Conservation (phyloP, 2,113 vertebrate species). For the Onychorhynchus coronatus region DNA sequence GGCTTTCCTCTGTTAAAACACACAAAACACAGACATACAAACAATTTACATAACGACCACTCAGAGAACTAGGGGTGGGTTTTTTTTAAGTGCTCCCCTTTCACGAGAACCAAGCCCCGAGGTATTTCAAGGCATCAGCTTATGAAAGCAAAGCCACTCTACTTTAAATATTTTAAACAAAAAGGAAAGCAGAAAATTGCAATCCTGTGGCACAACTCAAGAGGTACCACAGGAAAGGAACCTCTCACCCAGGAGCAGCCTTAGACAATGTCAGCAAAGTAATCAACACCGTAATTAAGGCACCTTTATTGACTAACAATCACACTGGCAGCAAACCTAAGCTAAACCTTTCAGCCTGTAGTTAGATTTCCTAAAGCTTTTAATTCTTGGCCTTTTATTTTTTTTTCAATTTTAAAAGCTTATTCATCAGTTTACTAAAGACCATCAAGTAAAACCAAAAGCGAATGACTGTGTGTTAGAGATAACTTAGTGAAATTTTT, state of each 20-base stretch:
- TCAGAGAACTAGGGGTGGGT: background rate
- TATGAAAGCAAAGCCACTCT: background rate
- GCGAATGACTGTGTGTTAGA: background rate
- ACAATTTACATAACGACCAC: background rate
- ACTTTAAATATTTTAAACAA: background rate
- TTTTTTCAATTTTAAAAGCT: background rate
- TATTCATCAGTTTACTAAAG: background rate
- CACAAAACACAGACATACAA: background rate
- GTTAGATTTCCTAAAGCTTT: background rate
- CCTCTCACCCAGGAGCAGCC: background rate
- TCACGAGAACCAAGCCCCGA: background rate
- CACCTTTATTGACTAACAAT: background rate
- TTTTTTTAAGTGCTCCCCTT: background rate
- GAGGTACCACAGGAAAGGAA: background rate
- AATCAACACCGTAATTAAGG: background rate
- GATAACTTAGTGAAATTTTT: background rate
- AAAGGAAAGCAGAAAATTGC: background rate
- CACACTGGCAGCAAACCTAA: background rate
- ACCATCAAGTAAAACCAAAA: background rate
- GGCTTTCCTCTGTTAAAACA: background rate
- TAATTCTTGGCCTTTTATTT: background rate
- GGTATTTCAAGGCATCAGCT: background rate
- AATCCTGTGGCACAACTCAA: background rate
- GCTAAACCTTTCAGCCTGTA: background rate
- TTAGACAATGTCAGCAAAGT: background rate